Evolutionary conservation across 2,797 vertebrate genomes (phyloP), one percentile per base, ranked within the genome.

Genomic region (Clarias platycephalus): DNA sequence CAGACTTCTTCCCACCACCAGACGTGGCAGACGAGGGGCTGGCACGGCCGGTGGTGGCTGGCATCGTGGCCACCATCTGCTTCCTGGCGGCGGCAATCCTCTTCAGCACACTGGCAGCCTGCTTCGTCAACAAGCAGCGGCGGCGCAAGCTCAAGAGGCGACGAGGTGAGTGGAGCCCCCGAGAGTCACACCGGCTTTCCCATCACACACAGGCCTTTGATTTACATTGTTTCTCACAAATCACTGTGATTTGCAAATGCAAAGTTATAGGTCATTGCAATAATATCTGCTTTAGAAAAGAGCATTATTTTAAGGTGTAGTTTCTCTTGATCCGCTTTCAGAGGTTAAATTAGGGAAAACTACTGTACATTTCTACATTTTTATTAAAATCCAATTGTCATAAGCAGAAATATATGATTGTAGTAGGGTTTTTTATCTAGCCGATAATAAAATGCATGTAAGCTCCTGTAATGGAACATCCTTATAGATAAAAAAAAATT

Each of bases 1-100:
- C 93, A 99, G 98, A 99, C 86, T 94, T 98, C 93, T 99, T 99
- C 92, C 97, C 97, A 53, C 97, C 93, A 88, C 97, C 98, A 57
- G 98, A 99, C 92, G 82, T 99, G 94, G 96, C 96, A 1, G 98
- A 99, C 0, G 98, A 99, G 24, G 96, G 95, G 55, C 94, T 99
- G 91, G 97, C 98, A 0, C 95, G 97, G 89, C 98, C 98, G 0
- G 96, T 99, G 89, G 95, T 99, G 94, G 98, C 98, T 20, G 98
- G 98, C 86, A 97, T 99, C 2, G 97, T 99, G 86, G 98, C 98
- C 87, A 99, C 98, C 92, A 98, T 99, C 92, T 99, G 98, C 93
- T 99, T 99, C 93, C 93, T 99, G 92, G 97, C 98, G 24, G 97
- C 98, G 1, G 98, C 97, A 58, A 94, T 99, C 91, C 95, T 99